A percentile compares a stretch with the other conserved stretches of the same genome.
Conservation (phyloP, 2,888 invertebrate species). For the Lochmaea crataegi region DNA sequence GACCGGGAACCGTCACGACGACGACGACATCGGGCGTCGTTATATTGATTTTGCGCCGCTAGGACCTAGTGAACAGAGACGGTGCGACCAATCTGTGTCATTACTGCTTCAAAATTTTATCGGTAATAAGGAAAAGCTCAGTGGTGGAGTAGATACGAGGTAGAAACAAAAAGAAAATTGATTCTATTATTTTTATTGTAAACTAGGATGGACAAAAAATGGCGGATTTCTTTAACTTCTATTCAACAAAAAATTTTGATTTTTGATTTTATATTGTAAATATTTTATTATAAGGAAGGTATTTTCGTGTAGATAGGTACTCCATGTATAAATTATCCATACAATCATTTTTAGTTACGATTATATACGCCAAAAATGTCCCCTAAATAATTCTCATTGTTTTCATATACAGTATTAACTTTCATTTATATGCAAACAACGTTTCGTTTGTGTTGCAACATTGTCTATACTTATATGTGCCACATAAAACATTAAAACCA, state of each 20-base stretch:
- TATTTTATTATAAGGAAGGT: too few relatives aligned
- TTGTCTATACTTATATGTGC: constrained; percentile 13
- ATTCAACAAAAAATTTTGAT: too few relatives aligned
- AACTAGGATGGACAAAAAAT: too few relatives aligned
- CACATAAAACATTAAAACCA: constrained; percentile 13
- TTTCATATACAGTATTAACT: constrained; percentile 3
- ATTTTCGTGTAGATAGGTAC: too few relatives aligned
- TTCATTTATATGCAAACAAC: constrained; percentile 14
- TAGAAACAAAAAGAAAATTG: too few relatives aligned
- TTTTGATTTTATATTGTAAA: too few relatives aligned
- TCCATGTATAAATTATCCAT: not conserved
- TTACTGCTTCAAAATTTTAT: not conserved
- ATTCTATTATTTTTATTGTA: too few relatives aligned
- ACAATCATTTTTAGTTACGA: not conserved
- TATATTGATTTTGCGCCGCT: constrained; percentile 38
- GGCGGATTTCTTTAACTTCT: too few relatives aligned
- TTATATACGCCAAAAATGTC: not conserved
- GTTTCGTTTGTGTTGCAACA: constrained; percentile 2
- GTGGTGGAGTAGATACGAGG: not conserved
- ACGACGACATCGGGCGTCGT: constrained; percentile 22
- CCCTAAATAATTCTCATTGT: not conserved
- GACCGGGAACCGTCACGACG: constrained; percentile 48
- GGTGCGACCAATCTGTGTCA: constrained; percentile 11
- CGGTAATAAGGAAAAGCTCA: not conserved
- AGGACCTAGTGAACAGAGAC: constrained; percentile 18